Evolutionary conservation across 2,888 invertebrate species (phyloP).

Genomic region (Nephrotoma guestfalica): DNA sequence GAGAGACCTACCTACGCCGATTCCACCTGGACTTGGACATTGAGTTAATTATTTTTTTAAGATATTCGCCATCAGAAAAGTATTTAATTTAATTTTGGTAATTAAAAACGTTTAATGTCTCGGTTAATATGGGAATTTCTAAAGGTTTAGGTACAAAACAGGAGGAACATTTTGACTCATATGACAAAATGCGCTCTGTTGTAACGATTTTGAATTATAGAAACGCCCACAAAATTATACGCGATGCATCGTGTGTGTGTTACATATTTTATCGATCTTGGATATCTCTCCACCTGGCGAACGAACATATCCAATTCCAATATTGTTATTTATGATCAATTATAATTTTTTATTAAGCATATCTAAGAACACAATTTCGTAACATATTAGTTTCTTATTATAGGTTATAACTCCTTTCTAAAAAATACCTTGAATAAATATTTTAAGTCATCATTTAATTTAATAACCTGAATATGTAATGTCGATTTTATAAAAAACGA

Average conservation of each 20-base stretch:
- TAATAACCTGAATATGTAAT: neutral
- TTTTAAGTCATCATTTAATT: neutral
- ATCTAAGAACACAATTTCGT: neutral
- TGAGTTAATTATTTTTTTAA: too few relatives aligned
- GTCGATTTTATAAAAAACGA: neutral
- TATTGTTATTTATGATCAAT: neutral
- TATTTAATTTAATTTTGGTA: too few relatives aligned
- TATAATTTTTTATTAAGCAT: neutral
- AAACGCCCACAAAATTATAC: neutral
- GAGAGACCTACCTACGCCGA: too few relatives aligned
- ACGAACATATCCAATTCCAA: neutral
- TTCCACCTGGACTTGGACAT: too few relatives aligned
- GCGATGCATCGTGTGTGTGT: neutral
- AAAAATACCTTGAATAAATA: neutral
- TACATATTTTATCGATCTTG: neutral
- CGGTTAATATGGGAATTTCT: too few relatives aligned
- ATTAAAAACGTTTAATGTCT: too few relatives aligned
- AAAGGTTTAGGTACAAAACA: too few relatives aligned
- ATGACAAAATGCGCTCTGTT: too few relatives aligned
- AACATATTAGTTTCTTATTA: neutral
- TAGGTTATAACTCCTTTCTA: neutral
- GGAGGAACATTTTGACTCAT: too few relatives aligned
- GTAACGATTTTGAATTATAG: neutral
- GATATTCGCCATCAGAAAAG: too few relatives aligned
- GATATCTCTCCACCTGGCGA: neutral